Evolutionary conservation across 1,140 invertebrate genomes (phyloP).

Genomic region (Apis laboriosa): DNA sequence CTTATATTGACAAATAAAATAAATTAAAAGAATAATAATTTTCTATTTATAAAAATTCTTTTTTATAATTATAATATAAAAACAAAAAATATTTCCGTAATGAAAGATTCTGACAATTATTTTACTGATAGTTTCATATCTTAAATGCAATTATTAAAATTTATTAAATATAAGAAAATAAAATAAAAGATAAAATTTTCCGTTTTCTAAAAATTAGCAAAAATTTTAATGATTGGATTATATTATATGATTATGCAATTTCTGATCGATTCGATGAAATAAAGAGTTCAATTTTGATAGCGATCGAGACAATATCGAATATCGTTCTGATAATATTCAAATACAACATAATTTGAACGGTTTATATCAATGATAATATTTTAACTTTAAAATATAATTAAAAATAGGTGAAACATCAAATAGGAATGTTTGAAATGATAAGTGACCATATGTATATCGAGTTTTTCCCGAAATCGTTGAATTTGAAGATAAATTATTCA

Average conservation of each 20-base stretch:
- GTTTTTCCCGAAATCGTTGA: neutral
- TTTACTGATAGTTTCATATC: too few species aligned
- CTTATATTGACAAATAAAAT: too few species aligned
- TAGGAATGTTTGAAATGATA: neutral
- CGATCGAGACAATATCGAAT: neutral
- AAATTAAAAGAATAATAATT: too few species aligned
- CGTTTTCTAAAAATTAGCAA: too few species aligned
- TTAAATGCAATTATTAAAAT: too few species aligned
- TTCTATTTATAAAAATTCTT: too few species aligned
- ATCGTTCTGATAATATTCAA: neutral
- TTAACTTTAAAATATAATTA: neutral
- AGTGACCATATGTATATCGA: neutral
- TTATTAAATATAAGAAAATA: too few species aligned
- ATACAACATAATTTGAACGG: too few species aligned
- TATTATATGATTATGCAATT: neutral
- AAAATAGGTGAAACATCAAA: neutral
- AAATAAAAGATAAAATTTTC: too few species aligned
- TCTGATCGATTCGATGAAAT: neutral
- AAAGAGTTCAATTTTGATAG: neutral
- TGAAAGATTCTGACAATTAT: too few species aligned
- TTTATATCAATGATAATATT: neutral
- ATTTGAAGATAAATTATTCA: constrained; percentile 2
- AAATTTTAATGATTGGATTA: neutral
- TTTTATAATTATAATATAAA: too few species aligned
- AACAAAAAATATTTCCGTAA: too few species aligned